phyloP scores from a whole-genome alignment of 2,113 vertebrate genomes.

The Leptodactylus fuscus region DNA sequence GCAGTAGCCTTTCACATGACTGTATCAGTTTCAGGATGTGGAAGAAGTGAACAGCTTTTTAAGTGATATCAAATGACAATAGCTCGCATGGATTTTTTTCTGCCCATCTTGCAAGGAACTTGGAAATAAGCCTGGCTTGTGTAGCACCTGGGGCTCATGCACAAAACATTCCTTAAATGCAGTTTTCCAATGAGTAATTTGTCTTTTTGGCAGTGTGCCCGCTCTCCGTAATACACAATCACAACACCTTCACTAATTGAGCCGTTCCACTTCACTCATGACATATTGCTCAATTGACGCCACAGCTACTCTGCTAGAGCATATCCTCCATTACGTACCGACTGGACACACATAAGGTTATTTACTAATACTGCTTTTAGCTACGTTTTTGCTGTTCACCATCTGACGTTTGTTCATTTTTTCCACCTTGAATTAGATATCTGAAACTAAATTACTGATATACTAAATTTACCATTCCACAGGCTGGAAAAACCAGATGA shows the following conservation, averaged over 20 bases:
- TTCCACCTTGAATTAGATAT: not conserved
- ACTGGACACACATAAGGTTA: not conserved
- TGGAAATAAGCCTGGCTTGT: not conserved
- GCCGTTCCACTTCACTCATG: not conserved
- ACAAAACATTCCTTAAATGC: not conserved
- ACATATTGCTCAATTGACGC: slow-evolving; percentile 6
- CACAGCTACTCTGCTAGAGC: not conserved
- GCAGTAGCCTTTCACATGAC: not conserved
- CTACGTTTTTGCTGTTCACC: too few relatives aligned
- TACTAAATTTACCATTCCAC: not conserved
- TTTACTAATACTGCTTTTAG: not conserved
- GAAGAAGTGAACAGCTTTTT: not conserved
- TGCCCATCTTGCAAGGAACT: not conserved
- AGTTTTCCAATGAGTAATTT: slow-evolving; percentile 8
- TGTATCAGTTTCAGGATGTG: not conserved
- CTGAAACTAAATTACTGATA: not conserved
- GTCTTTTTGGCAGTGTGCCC: not conserved
- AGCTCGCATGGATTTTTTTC: not conserved
- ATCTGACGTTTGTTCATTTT: not conserved
- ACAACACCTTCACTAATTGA: not conserved
- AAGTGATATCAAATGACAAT: not conserved
- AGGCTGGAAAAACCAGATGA: not conserved
- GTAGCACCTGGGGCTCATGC: slow-evolving; percentile 1
- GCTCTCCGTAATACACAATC: not conserved
- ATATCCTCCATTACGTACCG: too few relatives aligned